Base-by-base conservation (phyloP, 2,797 vertebrate species). In the Falco peregrinus region DNA sequence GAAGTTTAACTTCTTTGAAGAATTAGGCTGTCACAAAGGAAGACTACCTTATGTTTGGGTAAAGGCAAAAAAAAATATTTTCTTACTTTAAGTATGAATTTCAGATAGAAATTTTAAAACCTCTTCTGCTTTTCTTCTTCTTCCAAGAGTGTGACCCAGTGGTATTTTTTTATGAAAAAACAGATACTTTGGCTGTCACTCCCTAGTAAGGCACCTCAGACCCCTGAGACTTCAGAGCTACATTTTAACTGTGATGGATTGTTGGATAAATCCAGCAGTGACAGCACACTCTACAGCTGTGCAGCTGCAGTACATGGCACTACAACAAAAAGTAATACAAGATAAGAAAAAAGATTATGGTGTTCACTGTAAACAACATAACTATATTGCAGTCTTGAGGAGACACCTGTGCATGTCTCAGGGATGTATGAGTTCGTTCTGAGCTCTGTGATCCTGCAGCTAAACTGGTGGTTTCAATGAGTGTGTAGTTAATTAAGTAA, bases 1-100 rank as follows among this genome's bases (percentile, higher is more conserved):
- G 14, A 59, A 29, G n/a, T 73, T 86, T 90, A 54, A 87, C 84
- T 41, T 84, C 51, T 95, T 90, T 94, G 85, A 95, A 93, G 73
- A 89, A 87, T 89, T 56, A 53, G 31, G 20, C 48, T 79, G 69
- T 90, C 80, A 73, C 31, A 77, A 92, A 93, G 16, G 61, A 28
- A 77, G 24, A 83, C 25, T 83, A 78, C 16, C 47, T 26, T 50
- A 50, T 71, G 20, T 54, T 88, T 64, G 65, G 76, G 22, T 64
- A 74, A 96, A 69, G 5, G 22, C 48, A 13, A 71, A 69, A 91
- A 53, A 50, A 1, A 2, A 2, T 24, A 17, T 89, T 89, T 92
- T 91, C 24, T 87, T 76, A 47, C 12, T 70, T 75, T 60, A 74
- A 79, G 64, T 74, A 21, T 45, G 53, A 71, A 79, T 75, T 87